A percentile compares a stretch with the other conserved stretches of the same genome.
Evolutionary conservation across 2,113 vertebrate genomes (phyloP).

Genomic region (Pedetes capensis): DNA sequence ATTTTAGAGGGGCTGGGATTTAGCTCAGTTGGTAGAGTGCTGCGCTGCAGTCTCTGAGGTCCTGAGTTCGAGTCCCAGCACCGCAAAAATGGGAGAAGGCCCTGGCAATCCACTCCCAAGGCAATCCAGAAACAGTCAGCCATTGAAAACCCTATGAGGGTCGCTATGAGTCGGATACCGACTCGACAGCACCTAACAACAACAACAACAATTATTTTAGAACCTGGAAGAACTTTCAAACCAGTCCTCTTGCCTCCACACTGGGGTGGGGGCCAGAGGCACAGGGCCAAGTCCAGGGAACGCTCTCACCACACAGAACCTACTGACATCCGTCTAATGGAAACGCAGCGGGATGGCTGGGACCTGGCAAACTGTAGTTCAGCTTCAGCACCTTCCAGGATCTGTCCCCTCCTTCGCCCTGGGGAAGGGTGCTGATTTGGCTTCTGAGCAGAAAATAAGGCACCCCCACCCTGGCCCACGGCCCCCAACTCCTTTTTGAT

Average conservation of each 20-base stretch:
- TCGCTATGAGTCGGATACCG: too few relatives aligned
- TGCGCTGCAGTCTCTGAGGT: too few relatives aligned
- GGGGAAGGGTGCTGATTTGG: background rate
- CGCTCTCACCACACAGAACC: fast-evolving
- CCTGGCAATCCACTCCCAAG: too few relatives aligned
- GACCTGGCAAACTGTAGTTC: background rate
- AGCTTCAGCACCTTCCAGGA: fast-evolving
- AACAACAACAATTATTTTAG: background rate
- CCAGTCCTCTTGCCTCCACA: background rate
- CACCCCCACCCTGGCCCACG: fast-evolving
- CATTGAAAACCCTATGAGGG: too few relatives aligned
- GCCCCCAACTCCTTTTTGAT: fast-evolving
- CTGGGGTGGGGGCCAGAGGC: too few relatives aligned
- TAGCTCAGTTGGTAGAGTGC: too few relatives aligned
- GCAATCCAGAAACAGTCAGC: too few relatives aligned
- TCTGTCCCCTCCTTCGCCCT: background rate
- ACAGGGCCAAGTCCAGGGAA: background rate
- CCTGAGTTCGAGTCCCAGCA: too few relatives aligned
- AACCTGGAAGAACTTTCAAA: background rate
- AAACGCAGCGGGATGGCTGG: background rate
- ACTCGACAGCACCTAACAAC: too few relatives aligned
- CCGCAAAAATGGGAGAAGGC: too few relatives aligned
- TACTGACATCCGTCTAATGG: background rate
- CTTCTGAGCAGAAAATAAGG: background rate
- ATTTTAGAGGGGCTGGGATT: too few relatives aligned